These are phyloP conservation scores for Trachymyrmex septentrionalis DNA, from an alignment of 1,140 invertebrate genomes.

Conservation along the genomic window DNA sequence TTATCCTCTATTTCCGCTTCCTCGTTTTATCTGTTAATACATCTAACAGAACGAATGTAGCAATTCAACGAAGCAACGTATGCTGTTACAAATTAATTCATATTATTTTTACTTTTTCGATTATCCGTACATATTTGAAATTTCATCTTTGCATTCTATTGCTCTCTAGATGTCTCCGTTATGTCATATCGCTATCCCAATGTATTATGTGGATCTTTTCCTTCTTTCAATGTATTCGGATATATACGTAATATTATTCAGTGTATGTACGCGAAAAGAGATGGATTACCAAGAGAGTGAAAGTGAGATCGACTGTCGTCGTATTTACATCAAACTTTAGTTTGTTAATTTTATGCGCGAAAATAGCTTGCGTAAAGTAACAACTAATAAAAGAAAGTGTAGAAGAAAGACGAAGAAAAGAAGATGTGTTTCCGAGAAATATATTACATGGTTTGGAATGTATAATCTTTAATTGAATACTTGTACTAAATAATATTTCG, in stretches of 20 bases:
- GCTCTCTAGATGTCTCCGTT: not conserved
- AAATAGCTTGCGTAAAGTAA: constrained; percentile 49
- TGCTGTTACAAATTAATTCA: not conserved
- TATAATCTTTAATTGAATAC: not conserved
- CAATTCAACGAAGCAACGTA: not conserved
- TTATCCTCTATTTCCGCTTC: constrained; percentile 64
- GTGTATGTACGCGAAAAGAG: constrained; percentile 41
- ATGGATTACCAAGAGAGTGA: constrained; percentile 39
- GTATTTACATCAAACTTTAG: constrained; percentile 42
- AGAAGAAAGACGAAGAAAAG: not conserved
- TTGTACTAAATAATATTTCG: not conserved
- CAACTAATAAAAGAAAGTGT: constrained; percentile 58
- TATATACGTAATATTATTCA: not conserved
- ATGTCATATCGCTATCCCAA: not conserved
- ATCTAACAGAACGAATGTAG: not conserved
- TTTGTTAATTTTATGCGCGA: constrained; percentile 54
- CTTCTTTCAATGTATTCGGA: not conserved
- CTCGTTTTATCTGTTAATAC: constrained; percentile 24
- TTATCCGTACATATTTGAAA: not conserved
- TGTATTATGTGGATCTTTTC: constrained; percentile 19
- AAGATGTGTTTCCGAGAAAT: not conserved
- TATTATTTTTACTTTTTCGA: not conserved
- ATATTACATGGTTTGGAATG: not conserved
- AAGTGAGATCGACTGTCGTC: constrained; percentile 28
- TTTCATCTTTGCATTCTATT: not conserved